A percentile compares a stretch with the other conserved stretches of the same genome.
Evolutionary conservation across 2,797 vertebrate species (phyloP).

Genomic region (Cyprinodon diabolis): DNA sequence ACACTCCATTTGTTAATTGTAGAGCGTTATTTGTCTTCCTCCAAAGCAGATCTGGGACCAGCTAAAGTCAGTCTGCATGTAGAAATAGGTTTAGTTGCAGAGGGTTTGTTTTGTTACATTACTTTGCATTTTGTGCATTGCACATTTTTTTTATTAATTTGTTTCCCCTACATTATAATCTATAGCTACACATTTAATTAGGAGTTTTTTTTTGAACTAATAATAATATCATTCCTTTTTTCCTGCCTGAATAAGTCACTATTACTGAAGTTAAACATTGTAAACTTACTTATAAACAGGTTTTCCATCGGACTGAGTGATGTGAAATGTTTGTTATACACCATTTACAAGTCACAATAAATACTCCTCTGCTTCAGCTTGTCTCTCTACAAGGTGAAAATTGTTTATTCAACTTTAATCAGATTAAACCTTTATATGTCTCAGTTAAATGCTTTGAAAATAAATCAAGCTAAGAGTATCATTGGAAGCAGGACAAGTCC

Average conservation of each 20-base stretch:
- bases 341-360: background rate
- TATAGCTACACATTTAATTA: background rate
- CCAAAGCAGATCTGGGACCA: constrained; percentile 20
- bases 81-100: constrained; percentile 60
- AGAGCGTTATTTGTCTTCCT: constrained; percentile 22
- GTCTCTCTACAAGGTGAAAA: background rate
- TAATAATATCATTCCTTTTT: background rate
- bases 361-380: background rate
- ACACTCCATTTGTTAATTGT: constrained; percentile 19
- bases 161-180: constrained; percentile 23
- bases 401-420: background rate
- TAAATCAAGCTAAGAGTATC: background rate
- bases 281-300: background rate
- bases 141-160: constrained; percentile 68
- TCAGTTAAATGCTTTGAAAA: background rate
- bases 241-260: background rate
- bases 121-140: constrained; percentile 79
- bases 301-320: background rate
- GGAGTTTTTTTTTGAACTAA: background rate
- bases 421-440: background rate
- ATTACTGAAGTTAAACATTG: background rate
- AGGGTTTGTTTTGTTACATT: constrained; percentile 62
- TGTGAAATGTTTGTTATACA: background rate
- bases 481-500: background rate
- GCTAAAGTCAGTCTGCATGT: constrained; percentile 4